These are phyloP conservation scores for Holothuria leucospilota DNA, from an alignment of 53 echinoderm and acorn worm genomes.

Conservation along the genomic window DNA sequence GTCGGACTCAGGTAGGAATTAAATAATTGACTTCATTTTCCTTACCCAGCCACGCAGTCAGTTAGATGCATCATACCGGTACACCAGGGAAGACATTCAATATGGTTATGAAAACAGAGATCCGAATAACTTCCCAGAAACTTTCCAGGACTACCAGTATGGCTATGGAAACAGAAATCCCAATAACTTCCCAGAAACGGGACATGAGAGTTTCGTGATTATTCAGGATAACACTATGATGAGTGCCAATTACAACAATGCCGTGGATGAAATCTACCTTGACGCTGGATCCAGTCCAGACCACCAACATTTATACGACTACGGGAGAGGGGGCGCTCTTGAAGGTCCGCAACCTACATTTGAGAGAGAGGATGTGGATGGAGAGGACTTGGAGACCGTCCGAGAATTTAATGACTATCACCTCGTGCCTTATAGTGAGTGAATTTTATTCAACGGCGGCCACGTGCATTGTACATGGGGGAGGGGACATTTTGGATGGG, in stretches of 20 bases:
- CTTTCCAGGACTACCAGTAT: too few relatives aligned
- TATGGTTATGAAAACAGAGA: too few relatives aligned
- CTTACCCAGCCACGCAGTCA: too few relatives aligned
- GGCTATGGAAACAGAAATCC: too few relatives aligned
- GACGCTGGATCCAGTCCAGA: neutral
- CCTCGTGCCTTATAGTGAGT: conserved; percentile 3
- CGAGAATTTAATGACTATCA: conserved; percentile 18
- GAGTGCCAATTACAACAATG: conserved; percentile 19
- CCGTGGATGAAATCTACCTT: conserved; percentile 2
- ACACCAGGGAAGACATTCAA: too few relatives aligned
- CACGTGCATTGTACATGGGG: too few relatives aligned
- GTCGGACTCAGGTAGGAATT: too few relatives aligned
- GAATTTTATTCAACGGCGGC: neutral
- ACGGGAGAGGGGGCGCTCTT: neutral
- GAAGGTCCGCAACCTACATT: conserved; percentile 15
- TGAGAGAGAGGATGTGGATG: conserved; percentile 36
- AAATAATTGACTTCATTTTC: too few relatives aligned
- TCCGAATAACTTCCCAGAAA: too few relatives aligned
- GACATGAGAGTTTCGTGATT: conserved; percentile 1
- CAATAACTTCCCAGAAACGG: too few relatives aligned
- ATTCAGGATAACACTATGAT: conserved; percentile 17
- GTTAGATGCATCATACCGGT: too few relatives aligned
- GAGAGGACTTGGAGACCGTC: conserved; percentile 23
- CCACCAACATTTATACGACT: neutral
- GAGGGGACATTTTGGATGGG: too few relatives aligned